These are phyloP conservation scores for Salminus brasiliensis DNA, from an alignment of 2,113 vertebrate species.

Conservation along the genomic window DNA sequence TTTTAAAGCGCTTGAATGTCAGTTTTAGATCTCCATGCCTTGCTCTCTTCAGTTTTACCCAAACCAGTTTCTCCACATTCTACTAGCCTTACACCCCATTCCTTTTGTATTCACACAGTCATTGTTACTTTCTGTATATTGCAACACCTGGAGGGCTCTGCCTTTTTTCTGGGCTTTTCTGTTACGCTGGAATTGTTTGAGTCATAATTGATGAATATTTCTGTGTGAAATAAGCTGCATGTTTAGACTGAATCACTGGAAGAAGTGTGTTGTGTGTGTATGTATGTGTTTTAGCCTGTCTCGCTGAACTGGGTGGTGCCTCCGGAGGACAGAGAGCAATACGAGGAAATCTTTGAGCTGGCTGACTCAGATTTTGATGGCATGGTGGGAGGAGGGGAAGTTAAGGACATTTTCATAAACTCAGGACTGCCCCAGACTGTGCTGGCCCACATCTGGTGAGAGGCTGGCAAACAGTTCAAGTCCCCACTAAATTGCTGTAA, in stretches of 20 bases:
- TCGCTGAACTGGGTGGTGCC: slow-evolving; percentile 89
- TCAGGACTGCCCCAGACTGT: slow-evolving; percentile 90
- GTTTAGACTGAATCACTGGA: no score
- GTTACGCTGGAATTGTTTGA: neutral
- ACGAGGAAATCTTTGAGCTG: slow-evolving; percentile 91
- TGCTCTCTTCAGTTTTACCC: neutral
- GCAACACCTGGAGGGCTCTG: neutral
- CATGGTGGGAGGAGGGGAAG: slow-evolving; percentile 89
- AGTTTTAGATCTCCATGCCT: slow-evolving; percentile 13
- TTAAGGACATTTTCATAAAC: slow-evolving; percentile 97
- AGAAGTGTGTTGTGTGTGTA: neutral
- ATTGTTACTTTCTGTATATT: neutral
- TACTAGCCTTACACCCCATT: neutral
- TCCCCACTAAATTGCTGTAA: neutral
- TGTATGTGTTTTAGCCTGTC: slow-evolving; percentile 63
- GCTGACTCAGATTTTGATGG: slow-evolving; percentile 89
- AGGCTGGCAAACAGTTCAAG: neutral
- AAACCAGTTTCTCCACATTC: slow-evolving; percentile 40
- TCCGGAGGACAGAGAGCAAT: slow-evolving; percentile 81
- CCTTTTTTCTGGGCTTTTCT: neutral
- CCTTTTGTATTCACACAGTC: neutral
- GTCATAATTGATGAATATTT: neutral
- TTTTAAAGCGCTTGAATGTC: neutral
- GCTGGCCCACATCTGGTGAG: slow-evolving; percentile 97
- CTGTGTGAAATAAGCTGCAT: no score